Evolutionary conservation across 2,797 vertebrate species (phyloP).

Genomic region (Chromis chromis): DNA sequence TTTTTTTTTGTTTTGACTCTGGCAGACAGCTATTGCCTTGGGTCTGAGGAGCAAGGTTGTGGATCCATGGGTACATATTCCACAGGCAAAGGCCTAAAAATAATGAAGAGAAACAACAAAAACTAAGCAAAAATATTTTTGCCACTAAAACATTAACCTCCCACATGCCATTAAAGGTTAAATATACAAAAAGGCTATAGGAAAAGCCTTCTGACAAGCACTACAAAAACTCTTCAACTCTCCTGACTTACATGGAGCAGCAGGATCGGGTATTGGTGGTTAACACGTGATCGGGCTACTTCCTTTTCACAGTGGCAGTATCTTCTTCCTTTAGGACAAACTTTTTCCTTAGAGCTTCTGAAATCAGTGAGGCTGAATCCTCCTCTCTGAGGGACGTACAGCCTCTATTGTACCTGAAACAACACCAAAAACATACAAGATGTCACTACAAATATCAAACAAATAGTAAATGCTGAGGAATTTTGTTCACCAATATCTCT

Average conservation of each 20-base stretch:
- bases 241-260: conserved; percentile 76
- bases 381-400: conserved; percentile 92
- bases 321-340: conserved; percentile 95
- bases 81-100: conserved; percentile 78
- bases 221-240: conserved; percentile 8
- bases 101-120: conserved; percentile 40
- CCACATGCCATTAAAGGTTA: conserved; percentile 19
- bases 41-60: conserved; percentile 58
- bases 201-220: neutral
- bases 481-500: neutral
- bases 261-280: conserved; percentile 48
- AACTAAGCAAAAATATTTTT: conserved; percentile 30
- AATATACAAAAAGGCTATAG: conserved; percentile 24
- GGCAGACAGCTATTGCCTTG: conserved; percentile 52
- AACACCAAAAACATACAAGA: conserved; percentile 1
- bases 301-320: conserved; percentile 71
- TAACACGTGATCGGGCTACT: conserved; percentile 67
- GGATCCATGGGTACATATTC: conserved; percentile 75
- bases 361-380: conserved; percentile 93
- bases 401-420: conserved; percentile 87
- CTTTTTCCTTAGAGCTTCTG: conserved; percentile 94
- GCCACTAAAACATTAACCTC: conserved; percentile 20
- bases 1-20: conserved; percentile 51
- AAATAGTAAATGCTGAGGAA: neutral
- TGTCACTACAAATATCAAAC: neutral